Base-by-base conservation (phyloP, 2,113 vertebrate species). In the Gymnarchus niloticus region DNA sequence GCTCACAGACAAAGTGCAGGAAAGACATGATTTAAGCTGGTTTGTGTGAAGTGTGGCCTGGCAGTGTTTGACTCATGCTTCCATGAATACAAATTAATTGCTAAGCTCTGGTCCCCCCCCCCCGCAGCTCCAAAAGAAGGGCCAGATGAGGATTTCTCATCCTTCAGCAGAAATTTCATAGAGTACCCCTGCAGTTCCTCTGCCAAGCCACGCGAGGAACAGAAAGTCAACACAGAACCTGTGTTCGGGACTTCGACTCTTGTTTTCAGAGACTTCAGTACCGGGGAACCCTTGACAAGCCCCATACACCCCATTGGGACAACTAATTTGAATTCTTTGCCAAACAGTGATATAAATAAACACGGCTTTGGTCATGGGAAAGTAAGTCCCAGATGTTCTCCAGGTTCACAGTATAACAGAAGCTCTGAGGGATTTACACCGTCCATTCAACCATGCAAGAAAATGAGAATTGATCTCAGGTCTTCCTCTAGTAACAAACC, bases 211-310 rank as follows among this genome's bases (percentile, higher is more conserved):
- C 91, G 84, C 56, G 90, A 92, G 87, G 95, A 97, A 92, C 90
- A 96, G 87, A 99, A 96, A 94, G 92, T 99, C 88, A 97, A 97
- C 90, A 94, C 96, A 90, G 95, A 91, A 89, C 92, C 96, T n/a
- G 94, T 89, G 0, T 97, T 99, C 88, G 97, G 97, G 88, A 95
- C 91, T 65, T 91, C 96, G 86, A 98, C 97, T 33, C 93, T 98
- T 65, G 91, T 98, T 86, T 91, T 98, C 91, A 96, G 93, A 2
- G 95, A 97, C 93, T 91, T 96, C 86, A 94, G 93, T 90, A 88
- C 89, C 88, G 92, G 92, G 88, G 89, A 90, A 77, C 87, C 90
- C 85, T 86, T 87, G 28, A 87, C 87, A 86, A 89, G 89, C 21
- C 17, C 65, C 28, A 88, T 89, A 0, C 87, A 87, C 87, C 28